Percentiles rank a stretch among this genome's conserved stretches.
Evolutionary conservation across 2,797 vertebrate genomes (phyloP).

Genomic region (Lycodopsis pacificus): DNA sequence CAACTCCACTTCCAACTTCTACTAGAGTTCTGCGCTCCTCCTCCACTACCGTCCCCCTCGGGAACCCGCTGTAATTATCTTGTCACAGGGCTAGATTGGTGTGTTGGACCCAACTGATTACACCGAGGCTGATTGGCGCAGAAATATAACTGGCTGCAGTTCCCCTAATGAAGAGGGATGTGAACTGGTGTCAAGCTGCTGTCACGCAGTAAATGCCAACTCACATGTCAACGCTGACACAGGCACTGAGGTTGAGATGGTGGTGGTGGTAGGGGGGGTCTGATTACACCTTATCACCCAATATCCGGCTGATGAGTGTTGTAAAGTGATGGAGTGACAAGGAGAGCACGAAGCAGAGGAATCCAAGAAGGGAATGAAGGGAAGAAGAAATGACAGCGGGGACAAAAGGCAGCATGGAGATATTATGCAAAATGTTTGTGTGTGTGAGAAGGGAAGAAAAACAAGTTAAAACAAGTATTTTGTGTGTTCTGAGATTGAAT

Average conservation of each 20-base stretch:
- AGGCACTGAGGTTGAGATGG: slow-evolving; percentile 37
- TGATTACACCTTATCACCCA: slow-evolving; percentile 57
- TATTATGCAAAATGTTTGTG: neutral
- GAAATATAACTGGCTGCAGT: slow-evolving; percentile 73
- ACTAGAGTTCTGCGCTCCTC: neutral
- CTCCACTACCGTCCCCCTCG: slow-evolving; percentile 34
- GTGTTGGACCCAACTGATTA: slow-evolving; percentile 73
- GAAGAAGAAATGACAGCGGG: neutral
- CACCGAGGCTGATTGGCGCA: slow-evolving; percentile 61
- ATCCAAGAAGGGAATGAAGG: neutral
- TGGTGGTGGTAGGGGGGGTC: neutral
- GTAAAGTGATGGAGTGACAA: slow-evolving; percentile 33
- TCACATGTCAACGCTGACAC: slow-evolving; percentile 50
- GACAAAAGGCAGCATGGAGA: neutral
- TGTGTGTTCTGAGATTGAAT: neutral
- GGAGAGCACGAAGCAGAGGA: slow-evolving; percentile 17
- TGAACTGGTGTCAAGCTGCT: slow-evolving; percentile 63
- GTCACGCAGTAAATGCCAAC: slow-evolving; percentile 64
- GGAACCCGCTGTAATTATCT: slow-evolving; percentile 77
- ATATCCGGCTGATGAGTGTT: slow-evolving; percentile 45
- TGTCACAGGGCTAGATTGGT: slow-evolving; percentile 69
- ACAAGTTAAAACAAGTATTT: neutral
- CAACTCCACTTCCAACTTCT: neutral
- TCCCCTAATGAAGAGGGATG: slow-evolving; percentile 76
- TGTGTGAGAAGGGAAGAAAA: neutral